These are phyloP conservation scores for Chironomus tepperi DNA, from an alignment of 1,140 invertebrate species.

Conservation along the genomic window DNA sequence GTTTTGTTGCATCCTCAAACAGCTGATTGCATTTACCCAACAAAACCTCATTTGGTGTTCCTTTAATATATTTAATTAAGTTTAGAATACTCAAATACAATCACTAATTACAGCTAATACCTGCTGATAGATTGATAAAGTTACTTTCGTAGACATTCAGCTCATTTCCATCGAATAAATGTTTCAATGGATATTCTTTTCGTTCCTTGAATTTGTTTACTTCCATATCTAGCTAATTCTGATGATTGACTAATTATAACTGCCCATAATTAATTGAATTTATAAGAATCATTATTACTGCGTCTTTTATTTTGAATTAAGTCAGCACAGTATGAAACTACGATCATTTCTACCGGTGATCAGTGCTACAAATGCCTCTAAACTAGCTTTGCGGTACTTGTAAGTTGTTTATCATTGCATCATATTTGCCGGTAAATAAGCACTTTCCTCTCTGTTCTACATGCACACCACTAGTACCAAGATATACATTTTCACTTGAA, in stretches of 20 bases:
- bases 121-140: slow-evolving; percentile 44
- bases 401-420: background rate
- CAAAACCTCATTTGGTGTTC: slow-evolving; percentile 45
- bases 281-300: no score
- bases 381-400: no score
- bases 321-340: no score
- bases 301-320: no score
- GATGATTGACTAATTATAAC: background rate
- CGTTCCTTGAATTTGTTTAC: background rate
- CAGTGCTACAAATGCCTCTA: no score
- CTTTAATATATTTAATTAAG: no score
- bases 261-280: background rate
- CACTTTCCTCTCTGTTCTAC: no score
- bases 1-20: slow-evolving; percentile 41
- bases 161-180: slow-evolving; percentile 44
- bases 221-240: background rate
- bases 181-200: slow-evolving; percentile 27
- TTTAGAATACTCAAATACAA: no score
- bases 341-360: no score
- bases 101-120: slow-evolving; percentile 26
- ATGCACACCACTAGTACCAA: no score
- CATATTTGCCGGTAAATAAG: no score
- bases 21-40: slow-evolving; percentile 42
- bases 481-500: no score
- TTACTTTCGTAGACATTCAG: slow-evolving; percentile 45